A percentile compares a stretch with the other conserved stretches of the same genome.
phyloP scores from a whole-genome alignment of 1,140 invertebrate genomes.

The Paramacrobiotus metropolitanus region DNA sequence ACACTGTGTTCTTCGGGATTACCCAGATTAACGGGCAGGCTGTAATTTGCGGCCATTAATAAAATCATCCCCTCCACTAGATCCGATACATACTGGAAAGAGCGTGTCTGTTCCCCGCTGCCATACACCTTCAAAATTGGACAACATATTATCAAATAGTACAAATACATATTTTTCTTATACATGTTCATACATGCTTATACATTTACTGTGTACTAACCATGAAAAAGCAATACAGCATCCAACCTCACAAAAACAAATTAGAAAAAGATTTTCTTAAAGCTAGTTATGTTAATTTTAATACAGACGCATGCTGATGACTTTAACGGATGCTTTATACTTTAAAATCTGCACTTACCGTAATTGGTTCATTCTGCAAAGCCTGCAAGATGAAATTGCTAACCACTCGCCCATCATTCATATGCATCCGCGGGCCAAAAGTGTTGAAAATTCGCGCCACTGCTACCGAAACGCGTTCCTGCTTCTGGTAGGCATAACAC shows the following conservation, averaged over 20 bases:
- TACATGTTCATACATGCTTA: too few species aligned
- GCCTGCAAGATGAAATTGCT: slow-evolving; percentile 97
- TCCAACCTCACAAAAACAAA: too few species aligned
- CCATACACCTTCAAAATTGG: slow-evolving; percentile 50
- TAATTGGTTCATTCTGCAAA: slow-evolving; percentile 75
- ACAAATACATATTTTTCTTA: slow-evolving; percentile 6
- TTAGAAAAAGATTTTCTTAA: too few species aligned
- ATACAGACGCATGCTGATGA: too few species aligned
- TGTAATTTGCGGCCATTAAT: slow-evolving; percentile 83
- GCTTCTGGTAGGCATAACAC: slow-evolving; percentile 86
- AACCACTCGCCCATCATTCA: slow-evolving; percentile 93
- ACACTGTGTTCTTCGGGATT: slow-evolving; percentile 96
- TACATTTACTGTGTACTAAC: too few species aligned
- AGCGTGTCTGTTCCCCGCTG: slow-evolving; percentile 79
- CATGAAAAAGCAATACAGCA: too few species aligned
- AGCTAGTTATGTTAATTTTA: too few species aligned
- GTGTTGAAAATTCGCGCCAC: slow-evolving; percentile 98
- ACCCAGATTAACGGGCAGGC: slow-evolving; percentile 78
- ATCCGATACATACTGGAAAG: slow-evolving; percentile 94
- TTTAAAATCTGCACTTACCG: too few species aligned
- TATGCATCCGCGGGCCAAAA: slow-evolving; percentile 97
- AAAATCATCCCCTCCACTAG: slow-evolving; percentile 76
- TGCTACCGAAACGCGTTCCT: slow-evolving; percentile 69
- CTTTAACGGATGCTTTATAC: too few species aligned
- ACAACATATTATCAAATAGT: slow-evolving; percentile 9